A percentile compares a stretch with the other conserved stretches of the same genome.
phyloP scores from a whole-genome alignment of 2,113 vertebrate genomes.

The Elephantulus edwardii region DNA sequence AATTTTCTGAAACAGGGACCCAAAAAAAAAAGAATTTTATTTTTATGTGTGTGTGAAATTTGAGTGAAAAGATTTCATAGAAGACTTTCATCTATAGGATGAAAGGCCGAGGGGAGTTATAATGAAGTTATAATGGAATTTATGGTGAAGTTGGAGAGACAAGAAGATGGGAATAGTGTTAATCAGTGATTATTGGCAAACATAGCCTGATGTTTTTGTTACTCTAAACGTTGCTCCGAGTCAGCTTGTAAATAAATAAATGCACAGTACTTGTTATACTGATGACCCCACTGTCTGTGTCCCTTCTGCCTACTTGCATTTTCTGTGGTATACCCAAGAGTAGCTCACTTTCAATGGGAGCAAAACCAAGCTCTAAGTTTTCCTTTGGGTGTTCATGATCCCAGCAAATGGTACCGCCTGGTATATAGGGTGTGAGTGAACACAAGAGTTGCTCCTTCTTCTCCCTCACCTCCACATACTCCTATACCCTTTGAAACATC shows the following conservation, averaged over 20 bases:
- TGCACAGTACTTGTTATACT: not conserved
- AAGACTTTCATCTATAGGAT: not conserved
- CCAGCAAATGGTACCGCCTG: not conserved
- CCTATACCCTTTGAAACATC: accelerated
- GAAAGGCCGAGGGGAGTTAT: not conserved
- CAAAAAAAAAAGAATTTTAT: not conserved
- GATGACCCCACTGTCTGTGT: not conserved
- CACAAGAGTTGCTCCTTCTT: not conserved
- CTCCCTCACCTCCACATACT: not conserved
- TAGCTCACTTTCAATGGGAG: not conserved
- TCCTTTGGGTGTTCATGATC: not conserved
- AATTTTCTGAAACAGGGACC: not conserved
- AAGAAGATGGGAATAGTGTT: too few species aligned
- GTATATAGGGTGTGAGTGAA: not conserved
- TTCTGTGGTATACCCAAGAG: not conserved
- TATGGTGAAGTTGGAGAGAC: not conserved
- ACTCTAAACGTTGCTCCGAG: not conserved
- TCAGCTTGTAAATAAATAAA: not conserved
- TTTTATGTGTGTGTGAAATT: not conserved
- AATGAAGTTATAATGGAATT: not conserved
- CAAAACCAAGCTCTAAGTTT: not conserved
- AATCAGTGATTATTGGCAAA: not conserved
- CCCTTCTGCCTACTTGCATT: not conserved
- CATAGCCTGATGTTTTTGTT: not conserved
- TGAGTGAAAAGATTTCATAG: not conserved